These are phyloP conservation scores for Planiliza haematocheilus DNA, from an alignment of 2,113 vertebrate genomes.

Conservation along the genomic window DNA sequence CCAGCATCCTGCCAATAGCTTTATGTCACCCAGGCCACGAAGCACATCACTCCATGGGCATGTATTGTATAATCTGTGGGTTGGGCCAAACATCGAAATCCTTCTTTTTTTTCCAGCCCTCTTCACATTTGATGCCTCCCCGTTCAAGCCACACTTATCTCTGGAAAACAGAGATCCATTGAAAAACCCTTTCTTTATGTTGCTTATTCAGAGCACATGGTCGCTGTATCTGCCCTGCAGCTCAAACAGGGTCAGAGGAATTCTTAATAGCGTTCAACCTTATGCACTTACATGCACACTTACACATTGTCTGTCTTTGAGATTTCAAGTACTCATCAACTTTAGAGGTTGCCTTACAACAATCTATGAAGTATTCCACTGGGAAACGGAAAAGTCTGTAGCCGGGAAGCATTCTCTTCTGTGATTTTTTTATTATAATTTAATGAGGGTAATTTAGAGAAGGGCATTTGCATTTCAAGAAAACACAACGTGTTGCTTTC, in stretches of 20 bases:
- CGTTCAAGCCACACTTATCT: slow-evolving; percentile 59
- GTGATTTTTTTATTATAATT: too few species aligned
- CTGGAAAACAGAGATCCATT: slow-evolving; percentile 55
- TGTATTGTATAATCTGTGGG: slow-evolving; percentile 54
- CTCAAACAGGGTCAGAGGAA: slow-evolving; percentile 55
- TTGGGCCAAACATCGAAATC: slow-evolving; percentile 48
- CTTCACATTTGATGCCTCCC: slow-evolving; percentile 24
- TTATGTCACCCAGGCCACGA: slow-evolving; percentile 53
- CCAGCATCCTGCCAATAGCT: slow-evolving; percentile 57
- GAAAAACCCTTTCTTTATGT: slow-evolving; percentile 49
- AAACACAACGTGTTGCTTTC: too few species aligned
- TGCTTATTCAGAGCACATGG: slow-evolving; percentile 55
- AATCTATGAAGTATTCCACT: neutral
- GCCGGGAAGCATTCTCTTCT: neutral
- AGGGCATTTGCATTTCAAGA: neutral
- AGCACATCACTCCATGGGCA: slow-evolving; percentile 31
- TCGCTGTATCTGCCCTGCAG: slow-evolving; percentile 60
- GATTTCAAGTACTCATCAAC: slow-evolving; percentile 19
- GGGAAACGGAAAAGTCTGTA: neutral
- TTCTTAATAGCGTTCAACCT: slow-evolving; percentile 20
- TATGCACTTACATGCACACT: slow-evolving; percentile 37
- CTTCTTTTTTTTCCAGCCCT: neutral
- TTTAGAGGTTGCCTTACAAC: neutral
- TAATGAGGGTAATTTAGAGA: neutral
- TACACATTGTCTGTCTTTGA: slow-evolving; percentile 19